These are phyloP conservation scores for Nysson spinosus DNA, from an alignment of 2,888 invertebrate genomes.

Conservation along the genomic window DNA sequence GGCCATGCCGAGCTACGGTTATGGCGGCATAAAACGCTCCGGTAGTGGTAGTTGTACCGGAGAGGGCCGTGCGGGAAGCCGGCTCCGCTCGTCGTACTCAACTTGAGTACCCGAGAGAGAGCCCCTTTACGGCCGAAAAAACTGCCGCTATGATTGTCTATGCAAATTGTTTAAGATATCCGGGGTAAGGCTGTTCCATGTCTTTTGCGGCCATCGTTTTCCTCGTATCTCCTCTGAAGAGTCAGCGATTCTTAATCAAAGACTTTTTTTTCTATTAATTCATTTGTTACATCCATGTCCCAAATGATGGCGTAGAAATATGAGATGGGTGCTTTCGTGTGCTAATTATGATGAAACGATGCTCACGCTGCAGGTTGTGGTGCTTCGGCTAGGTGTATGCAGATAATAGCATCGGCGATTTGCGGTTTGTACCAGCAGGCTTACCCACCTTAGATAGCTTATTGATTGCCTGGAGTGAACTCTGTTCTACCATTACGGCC, in stretches of 20 bases:
- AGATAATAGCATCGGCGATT: conserved; percentile 59
- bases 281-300: no score
- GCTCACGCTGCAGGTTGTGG: conserved; percentile 49
- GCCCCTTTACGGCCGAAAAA: conserved; percentile 75
- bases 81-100: conserved; percentile 58
- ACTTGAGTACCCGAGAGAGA: conserved; percentile 66
- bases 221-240: not conserved
- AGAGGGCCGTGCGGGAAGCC: conserved; percentile 52
- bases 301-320: no score
- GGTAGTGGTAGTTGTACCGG: conserved; percentile 51
- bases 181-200: conserved; percentile 50
- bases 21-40: conserved; percentile 76
- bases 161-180: conserved; percentile 78
- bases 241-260: no score
- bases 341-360: conserved; percentile 53
- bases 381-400: conserved; percentile 16
- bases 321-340: no score
- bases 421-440: conserved; percentile 57
- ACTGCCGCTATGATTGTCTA: conserved; percentile 77
- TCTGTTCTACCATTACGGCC: conserved; percentile 48
- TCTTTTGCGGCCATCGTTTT: conserved; percentile 39
- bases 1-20: conserved; percentile 77
- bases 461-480: conserved; percentile 58
- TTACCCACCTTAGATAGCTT: conserved; percentile 63
- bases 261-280: no score